Evolutionary conservation across 2,888 invertebrate species (phyloP).

Genomic region (Aspidiotus destructor): DNA sequence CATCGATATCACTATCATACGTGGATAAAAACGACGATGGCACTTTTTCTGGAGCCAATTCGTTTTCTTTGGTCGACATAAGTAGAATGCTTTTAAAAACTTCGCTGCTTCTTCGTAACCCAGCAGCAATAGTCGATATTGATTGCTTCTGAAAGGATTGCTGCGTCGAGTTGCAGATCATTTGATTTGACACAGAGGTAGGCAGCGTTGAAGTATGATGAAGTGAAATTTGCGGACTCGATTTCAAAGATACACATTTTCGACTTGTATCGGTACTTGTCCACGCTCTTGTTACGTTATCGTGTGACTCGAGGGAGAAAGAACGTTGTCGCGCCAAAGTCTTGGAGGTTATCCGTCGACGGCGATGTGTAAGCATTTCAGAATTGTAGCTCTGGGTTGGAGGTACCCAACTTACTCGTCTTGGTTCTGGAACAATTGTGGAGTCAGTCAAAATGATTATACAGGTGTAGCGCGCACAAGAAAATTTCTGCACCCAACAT

Average conservation of each 20-base stretch:
- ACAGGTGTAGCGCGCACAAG: no score
- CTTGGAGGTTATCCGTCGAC: constrained; percentile 20
- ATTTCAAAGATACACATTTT: constrained; percentile 41
- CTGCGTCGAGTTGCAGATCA: constrained; percentile 4
- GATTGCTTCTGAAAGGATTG: constrained; percentile 15
- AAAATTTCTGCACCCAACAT: no score
- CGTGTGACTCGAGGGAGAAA: constrained; percentile 42
- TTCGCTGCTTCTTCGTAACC: constrained; percentile 42
- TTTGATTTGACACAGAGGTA: constrained; percentile 13
- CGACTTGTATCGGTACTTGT: constrained; percentile 39
- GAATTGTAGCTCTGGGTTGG: background rate
- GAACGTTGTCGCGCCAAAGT: constrained; percentile 37
- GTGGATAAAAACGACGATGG: constrained; percentile 16
- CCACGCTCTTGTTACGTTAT: constrained; percentile 35
- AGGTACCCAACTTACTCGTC: constrained; percentile 30
- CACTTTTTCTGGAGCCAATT: constrained; percentile 15
- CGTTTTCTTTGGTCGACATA: constrained; percentile 39
- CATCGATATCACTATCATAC: constrained; percentile 29
- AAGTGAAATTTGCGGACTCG: constrained; percentile 39
- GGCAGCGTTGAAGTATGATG: constrained; percentile 26
- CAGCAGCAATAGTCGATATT: constrained; percentile 40
- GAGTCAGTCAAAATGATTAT: constrained; percentile 4
- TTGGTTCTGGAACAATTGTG: constrained; percentile 12
- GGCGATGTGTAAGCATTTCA: background rate
- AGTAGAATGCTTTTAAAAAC: constrained; percentile 43